Percentiles rank a stretch among this genome's conserved stretches.
phyloP scores from a whole-genome alignment of 2,797 vertebrate genomes.

The Merluccius polli region DNA sequence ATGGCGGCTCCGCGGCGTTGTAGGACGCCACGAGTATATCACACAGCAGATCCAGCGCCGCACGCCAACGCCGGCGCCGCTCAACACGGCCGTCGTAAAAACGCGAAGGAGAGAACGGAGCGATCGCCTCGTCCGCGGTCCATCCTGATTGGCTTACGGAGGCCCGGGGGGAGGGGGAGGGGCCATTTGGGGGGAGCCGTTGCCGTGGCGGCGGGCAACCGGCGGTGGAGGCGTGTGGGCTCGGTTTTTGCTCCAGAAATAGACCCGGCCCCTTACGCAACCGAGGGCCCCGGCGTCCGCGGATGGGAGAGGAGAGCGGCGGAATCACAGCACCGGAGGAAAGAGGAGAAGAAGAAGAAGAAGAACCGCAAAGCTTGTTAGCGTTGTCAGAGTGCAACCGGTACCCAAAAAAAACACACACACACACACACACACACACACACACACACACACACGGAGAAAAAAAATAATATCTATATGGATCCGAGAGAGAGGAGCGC shows the following conservation, averaged over 20 bases:
- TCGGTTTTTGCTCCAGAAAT: constrained; percentile 48
- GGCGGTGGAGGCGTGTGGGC: constrained; percentile 31
- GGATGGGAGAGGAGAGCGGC: constrained; percentile 39
- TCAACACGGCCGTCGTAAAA: neutral
- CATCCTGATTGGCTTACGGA: neutral
- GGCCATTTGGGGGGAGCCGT: neutral
- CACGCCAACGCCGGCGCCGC: neutral
- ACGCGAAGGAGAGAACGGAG: neutral
- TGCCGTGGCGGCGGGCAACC: neutral
- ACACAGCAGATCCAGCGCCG: neutral
- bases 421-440: too few relatives aligned
- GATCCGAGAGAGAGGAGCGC: neutral
- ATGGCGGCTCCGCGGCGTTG: neutral
- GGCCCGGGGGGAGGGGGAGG: neutral
- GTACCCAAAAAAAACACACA: constrained; percentile 14
- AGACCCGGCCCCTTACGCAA: constrained; percentile 56
- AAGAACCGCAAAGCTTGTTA: constrained; percentile 35
- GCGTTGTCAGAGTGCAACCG: constrained; percentile 21
- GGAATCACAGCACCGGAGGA: constrained; percentile 36
- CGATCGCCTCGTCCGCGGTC: neutral
- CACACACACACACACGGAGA: too few relatives aligned
- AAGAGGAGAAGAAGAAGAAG: too few relatives aligned
- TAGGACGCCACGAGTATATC: neutral
- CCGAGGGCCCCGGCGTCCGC: constrained; percentile 30
- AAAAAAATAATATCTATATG: neutral